Conservation (phyloP, 2,113 vertebrate genomes). For the Lasiurus cinereus region DNA sequence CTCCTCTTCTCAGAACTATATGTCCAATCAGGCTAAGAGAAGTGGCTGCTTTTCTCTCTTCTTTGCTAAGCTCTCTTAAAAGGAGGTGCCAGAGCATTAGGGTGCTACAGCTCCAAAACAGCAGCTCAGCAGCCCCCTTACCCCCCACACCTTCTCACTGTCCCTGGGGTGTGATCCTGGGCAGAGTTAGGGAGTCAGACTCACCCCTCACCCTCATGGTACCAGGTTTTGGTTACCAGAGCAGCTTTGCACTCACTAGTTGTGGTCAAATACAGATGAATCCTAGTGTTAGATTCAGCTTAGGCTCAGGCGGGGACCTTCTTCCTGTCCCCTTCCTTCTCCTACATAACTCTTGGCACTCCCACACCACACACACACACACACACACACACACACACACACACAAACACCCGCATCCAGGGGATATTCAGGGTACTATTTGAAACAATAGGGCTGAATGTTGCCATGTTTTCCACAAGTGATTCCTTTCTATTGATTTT, state of each 20-base stretch:
- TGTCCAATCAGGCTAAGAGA: neutral
- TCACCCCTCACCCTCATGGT: neutral
- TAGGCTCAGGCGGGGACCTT: neutral
- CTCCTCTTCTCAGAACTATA: neutral
- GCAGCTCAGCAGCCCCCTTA: neutral
- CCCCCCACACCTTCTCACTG: neutral
- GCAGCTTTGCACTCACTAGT: neutral
- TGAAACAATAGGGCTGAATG: neutral
- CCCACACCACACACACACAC: neutral
- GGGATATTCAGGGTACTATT: neutral
- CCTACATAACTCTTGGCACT: neutral
- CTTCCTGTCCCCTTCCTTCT: neutral
- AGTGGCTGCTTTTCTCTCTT: neutral
- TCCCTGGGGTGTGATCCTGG: neutral
- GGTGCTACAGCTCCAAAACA: neutral
- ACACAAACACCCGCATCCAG: neutral
- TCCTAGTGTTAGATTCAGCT: neutral
- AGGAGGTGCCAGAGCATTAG: neutral
- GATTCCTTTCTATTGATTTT: constrained; percentile 58
- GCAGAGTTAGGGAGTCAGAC: neutral
- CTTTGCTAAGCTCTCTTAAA: constrained; percentile 6
- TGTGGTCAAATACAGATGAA: neutral
- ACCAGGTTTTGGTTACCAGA: neutral
- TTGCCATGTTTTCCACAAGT: constrained; percentile 6
- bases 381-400: neutral